Evolutionary conservation across 2,888 invertebrate species (phyloP), one percentile per base, ranked within the genome.

Genomic region (Noctua janthe): DNA sequence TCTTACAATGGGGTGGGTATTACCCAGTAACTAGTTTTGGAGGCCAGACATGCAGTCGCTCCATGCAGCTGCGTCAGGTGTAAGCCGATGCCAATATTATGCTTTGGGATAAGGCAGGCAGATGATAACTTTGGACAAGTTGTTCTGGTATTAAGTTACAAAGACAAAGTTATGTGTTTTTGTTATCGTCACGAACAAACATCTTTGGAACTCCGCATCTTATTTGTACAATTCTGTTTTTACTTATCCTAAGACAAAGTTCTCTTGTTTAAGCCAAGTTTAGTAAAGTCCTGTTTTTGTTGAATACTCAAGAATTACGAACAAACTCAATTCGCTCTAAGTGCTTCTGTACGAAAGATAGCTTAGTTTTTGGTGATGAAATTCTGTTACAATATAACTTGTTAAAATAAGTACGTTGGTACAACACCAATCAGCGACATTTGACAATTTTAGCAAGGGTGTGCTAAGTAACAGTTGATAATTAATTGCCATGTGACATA

Each of bases 181-280:
- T 62, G 4, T 81, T 56, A 10, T 71, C 56, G 17, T 49, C 15
- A 2, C 1, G 6, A 81, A 78, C 20, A 39, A 74, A 39, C 7
- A 39, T 72, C 6, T 39, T 71, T 56, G 15, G 23, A 78, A 78
- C 47, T 56, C 35, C 13, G 13, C 35, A 20, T 81, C 4, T 62
- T 72, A 49, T 17, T 39, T 11, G n/a, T 39, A 13, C 47, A 56
- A 47, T 49, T 49, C 23, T 35, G 54, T 67, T 39, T 56, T 29
- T 8, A 49, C 35, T 67, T 20, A 35, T 66, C 54, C 29, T 78
- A 8, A 17, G 17, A 11, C 47, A 78, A 71, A 81, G 81, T 66
- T 78, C 2, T 54, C 43, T 64, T 43, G 67, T 17, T 54, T n/a
- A 1, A n/a, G 15, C 3, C 6, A 54, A 64, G 64, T 64, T 79